A percentile compares a stretch with the other conserved stretches of the same genome.
Evolutionary conservation across 2,113 vertebrate genomes (phyloP).

Genomic region (Chaenogobius annularis): DNA sequence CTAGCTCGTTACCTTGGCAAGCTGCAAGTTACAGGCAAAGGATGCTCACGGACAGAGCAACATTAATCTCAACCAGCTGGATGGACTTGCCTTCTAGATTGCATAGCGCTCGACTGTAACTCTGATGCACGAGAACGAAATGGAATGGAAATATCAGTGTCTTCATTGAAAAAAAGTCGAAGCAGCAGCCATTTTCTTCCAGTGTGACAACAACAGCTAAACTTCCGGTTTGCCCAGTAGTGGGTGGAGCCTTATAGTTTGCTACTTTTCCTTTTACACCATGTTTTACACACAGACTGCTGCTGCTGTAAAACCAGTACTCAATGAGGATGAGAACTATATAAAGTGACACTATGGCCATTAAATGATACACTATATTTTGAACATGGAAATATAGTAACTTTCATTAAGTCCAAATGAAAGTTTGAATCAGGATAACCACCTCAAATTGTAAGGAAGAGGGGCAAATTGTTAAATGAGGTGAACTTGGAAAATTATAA

Average conservation of each 20-base stretch:
- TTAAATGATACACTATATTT: too few species aligned
- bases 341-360: background rate
- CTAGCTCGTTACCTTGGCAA: slow-evolving; percentile 56
- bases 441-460: too few species aligned
- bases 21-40: slow-evolving; percentile 61
- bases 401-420: too few species aligned
- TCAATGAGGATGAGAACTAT: too few species aligned
- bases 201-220: slow-evolving; percentile 84
- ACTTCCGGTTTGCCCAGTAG: slow-evolving; percentile 77
- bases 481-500: too few species aligned
- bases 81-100: slow-evolving; percentile 68
- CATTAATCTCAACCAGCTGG: slow-evolving; percentile 20
- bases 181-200: slow-evolving; percentile 83
- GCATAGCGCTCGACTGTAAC: slow-evolving; percentile 68
- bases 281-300: background rate
- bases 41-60: slow-evolving; percentile 18
- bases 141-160: slow-evolving; percentile 72
- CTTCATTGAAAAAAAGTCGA: slow-evolving; percentile 81
- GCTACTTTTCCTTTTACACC: background rate
- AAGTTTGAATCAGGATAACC: too few species aligned
- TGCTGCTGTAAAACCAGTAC: background rate
- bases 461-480: too few species aligned
- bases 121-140: slow-evolving; percentile 63
- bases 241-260: slow-evolving; percentile 54
- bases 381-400: too few species aligned